Percentiles rank a stretch among this genome's conserved stretches.
These are phyloP conservation scores for Autographa pulchrina DNA, from an alignment of 2,888 invertebrate species.

Conservation along the genomic window DNA sequence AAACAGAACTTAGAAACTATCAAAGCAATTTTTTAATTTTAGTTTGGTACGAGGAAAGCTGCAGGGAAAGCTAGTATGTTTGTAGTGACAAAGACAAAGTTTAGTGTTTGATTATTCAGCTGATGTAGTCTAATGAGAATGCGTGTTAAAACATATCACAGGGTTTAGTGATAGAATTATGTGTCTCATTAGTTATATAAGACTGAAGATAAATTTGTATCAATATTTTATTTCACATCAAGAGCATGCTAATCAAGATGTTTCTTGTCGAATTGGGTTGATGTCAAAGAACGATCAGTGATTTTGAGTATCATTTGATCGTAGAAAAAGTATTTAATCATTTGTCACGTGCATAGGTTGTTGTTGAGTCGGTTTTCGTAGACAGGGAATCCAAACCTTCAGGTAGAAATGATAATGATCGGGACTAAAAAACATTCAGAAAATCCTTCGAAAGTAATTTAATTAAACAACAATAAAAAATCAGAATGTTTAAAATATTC, in stretches of 20 bases:
- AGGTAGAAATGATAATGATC: neutral
- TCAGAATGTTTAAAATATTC: neutral
- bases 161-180: conserved; percentile 60
- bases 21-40: neutral
- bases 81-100: conserved; percentile 47
- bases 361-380: too few species aligned
- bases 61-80: conserved; percentile 22
- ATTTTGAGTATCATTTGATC: neutral
- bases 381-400: too few species aligned
- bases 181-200: conserved; percentile 61
- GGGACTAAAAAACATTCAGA: conserved; percentile 15
- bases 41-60: conserved; percentile 6
- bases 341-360: too few species aligned
- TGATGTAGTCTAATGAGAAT: conserved; percentile 56
- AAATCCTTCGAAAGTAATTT: neutral
- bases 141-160: conserved; percentile 52
- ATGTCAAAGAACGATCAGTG: conserved; percentile 42
- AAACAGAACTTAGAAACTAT: conserved; percentile 9
- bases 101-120: conserved; percentile 49
- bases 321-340: neutral
- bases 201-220: conserved; percentile 58
- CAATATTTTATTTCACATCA: conserved; percentile 56
- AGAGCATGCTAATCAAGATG: conserved; percentile 51
- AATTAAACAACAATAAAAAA: neutral
- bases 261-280: conserved; percentile 39